Evolutionary conservation across 1,140 invertebrate genomes (phyloP), one percentile per base, ranked within the genome.

Genomic region (Leptonema lineaticorne): DNA sequence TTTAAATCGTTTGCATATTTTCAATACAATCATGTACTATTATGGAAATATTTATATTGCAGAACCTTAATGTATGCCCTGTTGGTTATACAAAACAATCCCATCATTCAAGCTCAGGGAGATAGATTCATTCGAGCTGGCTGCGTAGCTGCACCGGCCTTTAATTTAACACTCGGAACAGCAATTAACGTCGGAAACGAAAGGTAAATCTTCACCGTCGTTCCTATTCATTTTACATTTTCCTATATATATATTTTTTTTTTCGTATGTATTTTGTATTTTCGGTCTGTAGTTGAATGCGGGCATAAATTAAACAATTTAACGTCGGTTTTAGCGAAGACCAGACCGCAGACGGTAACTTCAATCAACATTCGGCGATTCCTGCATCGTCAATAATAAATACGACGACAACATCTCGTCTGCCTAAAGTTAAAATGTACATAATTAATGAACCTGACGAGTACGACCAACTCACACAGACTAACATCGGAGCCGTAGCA

Each of bases 81-180:
- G 74, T 78, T 88, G 70, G 83, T 89, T 74, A 81, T 89, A n/a
- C 87, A 88, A 75, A 87, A 87, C 76, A 88, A 88, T 75, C 79
- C 83, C 0, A 84, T 86, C 62, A 85, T 89, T 45, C 87, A 88
- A 75, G 87, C 86, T 4, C 86, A 87, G 69, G 85, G 85, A 0
- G 87, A 89, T 76, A 81, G 87, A 16, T 81, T 87, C 73, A 84
- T 89, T 56, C 85, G 86, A 67, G 85, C 87, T 3, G 87, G 87
- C 0, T 89, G 87, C 70, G 86, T 84, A 9, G 80, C 83, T 14
- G 77, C 76, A 28, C 63, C 69, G 27, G 59, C 66, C 5, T 53
- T 67, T 29, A 78, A 79, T 24, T 37, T 70, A 76, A 79, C 27
- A 14, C 77, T 83, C 0, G 78, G 79, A 63, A 77, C 81, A 6